Base-by-base conservation (phyloP, 2,888 invertebrate genomes). In the Scelioninae gen. 1 region DNA sequence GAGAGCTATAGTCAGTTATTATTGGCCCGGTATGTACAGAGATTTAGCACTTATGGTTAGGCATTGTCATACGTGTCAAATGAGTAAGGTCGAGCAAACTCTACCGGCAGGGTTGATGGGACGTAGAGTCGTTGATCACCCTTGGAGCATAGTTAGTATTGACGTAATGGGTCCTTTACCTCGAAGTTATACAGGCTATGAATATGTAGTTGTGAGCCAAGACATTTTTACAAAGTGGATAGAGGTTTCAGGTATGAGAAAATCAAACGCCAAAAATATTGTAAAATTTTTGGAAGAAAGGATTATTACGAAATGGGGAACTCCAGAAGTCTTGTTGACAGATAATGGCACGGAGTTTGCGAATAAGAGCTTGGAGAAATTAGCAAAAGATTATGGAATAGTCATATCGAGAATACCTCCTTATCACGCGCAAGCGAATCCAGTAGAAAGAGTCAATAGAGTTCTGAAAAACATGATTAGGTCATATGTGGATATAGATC, bases 371-470 rank as follows among this genome's bases (percentile, higher is more conserved):
- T 11, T 56, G 0, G 40, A 49, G 7, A 9, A 55, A 31, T 40
- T 63, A 43, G 49, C 3, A 71, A 77, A 15, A 81, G 76, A 1
- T 0, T 65, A 55, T 16, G 78, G 76, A 0, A 63, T 85, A 0
- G 31, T 11, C 0, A 65, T 80, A 7, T 23, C 56, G 0, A 80
- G 74, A 16, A 77, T 69, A 0, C 84, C 82, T 3, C 75, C 58
- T 0, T 85, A 87, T 40, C 85, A 87, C 72, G 84, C 88, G 0
- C 87, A 88, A 47, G 84, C 84, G 0, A 88, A 87, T 65, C 88
- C 87, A 0, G 83, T 84, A 0, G 88, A 89, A 68, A 56, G 86
- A 10, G 82, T 84, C 2, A 88, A 88, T 38, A 60, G 86, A 23
- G 82, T 81, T 0, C 0, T 88, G 0, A 85, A 87, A 29, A 86